Evolutionary conservation across 1,140 invertebrate genomes (phyloP), one percentile per base, ranked within the genome.

Genomic region (Aleiodes sp.): DNA sequence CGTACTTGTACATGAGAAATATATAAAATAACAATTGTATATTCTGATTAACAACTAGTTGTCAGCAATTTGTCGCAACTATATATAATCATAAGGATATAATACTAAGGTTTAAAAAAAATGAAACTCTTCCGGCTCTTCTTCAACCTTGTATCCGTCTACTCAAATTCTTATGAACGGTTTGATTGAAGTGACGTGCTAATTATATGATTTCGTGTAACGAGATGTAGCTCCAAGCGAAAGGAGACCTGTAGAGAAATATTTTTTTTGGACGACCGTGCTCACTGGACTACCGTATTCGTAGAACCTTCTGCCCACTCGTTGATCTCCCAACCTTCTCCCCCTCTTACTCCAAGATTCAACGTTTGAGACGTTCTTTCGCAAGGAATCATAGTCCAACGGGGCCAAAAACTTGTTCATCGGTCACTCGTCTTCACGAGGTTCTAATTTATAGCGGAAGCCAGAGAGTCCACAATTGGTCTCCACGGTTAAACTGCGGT

Each of bases 131-230:
- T n/a, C n/a, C n/a, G n/a, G n/a, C n/a, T n/a, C n/a, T n/a, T n/a
- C n/a, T n/a, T n/a, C n/a, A n/a, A n/a, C n/a, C n/a, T n/a, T n/a
- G n/a, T n/a, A n/a, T n/a, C n/a, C n/a, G n/a, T n/a, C 14, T 52
- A 52, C 19, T 6, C 41, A 7, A 19, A 14, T n/a, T 7, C 41
- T 73, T 73, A 78, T 81, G 77, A 70, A 70, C 31, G 66, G 61
- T 65, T 26, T 71, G 69, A 79, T 78, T 72, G 75, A 75, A 80
- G 82, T 78, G 77, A 80, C 76, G 81, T 84, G 82, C 80, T 84
- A 83, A 84, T 84, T 83, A 83, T 82, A 82, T 78, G 80, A 82
- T 79, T 82, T 77, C 68, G 79, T 76, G 80, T 82, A 83, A 84
- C 82, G 76, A 83, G 81, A 84, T 84, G 80, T 80, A 81, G 82